Percentiles rank a stretch among this genome's conserved stretches.
phyloP scores from a whole-genome alignment of 2,113 vertebrate species.

The Arenaria interpres region DNA sequence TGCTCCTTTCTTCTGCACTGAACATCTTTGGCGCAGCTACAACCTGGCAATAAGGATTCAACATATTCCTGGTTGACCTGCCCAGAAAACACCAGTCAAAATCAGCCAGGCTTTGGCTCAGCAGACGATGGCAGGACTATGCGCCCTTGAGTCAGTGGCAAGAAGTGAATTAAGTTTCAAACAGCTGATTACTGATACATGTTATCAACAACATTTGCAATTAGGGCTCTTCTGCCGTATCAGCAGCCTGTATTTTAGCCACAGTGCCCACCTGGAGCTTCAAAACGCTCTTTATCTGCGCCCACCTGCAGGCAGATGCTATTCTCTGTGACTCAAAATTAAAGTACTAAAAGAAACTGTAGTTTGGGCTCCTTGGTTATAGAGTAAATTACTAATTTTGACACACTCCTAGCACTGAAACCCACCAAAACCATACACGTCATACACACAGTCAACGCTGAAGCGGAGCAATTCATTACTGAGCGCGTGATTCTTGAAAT shows the following conservation, averaged over 20 bases:
- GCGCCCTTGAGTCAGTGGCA: not conserved
- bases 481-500: not conserved
- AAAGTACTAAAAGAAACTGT: not conserved
- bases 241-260: not conserved
- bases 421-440: not conserved
- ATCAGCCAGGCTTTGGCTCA: not conserved
- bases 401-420: not conserved
- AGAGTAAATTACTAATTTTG: not conserved
- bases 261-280: not conserved
- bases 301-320: not conserved
- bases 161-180: conserved; percentile 1
- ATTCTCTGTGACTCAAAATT: not conserved
- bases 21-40: not conserved
- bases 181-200: not conserved
- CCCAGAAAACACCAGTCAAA: not conserved
- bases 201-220: not conserved
- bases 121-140: not conserved
- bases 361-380: not conserved
- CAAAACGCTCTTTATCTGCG: not conserved
- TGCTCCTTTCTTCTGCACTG: not conserved
- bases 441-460: not conserved
- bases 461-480: not conserved
- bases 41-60: not conserved
- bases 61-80: not conserved
- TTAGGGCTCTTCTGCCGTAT: not conserved